Evolutionary conservation across 2,888 invertebrate species (phyloP), one percentile per base, ranked within the genome.

Genomic region (Griposia aprilina): DNA sequence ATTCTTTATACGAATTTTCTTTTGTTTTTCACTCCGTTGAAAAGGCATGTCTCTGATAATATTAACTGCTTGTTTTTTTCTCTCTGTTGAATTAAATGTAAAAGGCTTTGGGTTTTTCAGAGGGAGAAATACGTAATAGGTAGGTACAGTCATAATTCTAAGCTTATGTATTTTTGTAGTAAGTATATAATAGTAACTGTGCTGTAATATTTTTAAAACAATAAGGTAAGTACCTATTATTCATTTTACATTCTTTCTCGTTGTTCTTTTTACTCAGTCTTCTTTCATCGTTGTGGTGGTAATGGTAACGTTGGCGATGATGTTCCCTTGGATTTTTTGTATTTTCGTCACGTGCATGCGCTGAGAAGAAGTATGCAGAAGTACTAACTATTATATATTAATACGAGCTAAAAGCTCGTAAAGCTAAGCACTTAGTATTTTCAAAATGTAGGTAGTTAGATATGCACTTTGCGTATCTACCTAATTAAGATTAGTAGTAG

Each of bases 1-100:
- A 95, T 95, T 95, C 95, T 95, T 95, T 95, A 94, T 94, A 93
- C 92, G 93, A 95, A 94, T 94, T 94, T 95, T 92, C 93, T 95
- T 94, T 96, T 95, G 94, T 95, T 96, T 95, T 94, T 93, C 93
- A 93, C 92, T 93, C 88, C 93, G 92, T 83, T 93, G 94, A 93
- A 92, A 90, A 86, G 89, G 85, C 86, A 87, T 89, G 89, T 87
- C 89, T 90, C 82, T 82, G 89, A 82, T 88, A 88, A 88, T 90
- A 90, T 88, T 91, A 89, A 89, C 86, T 85, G 83, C 80, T 79
- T 81, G 83, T 83, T 84, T 87, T 88, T 83, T 80, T 74, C n/a
- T 59, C 59, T 82, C 71, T 48, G 60, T 74, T 81, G 77, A 79
- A 83, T 87, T 83, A 87, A 88, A 87, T 82, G 77, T 83, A 79